These are phyloP conservation scores for Muscicapa comitata DNA, from an alignment of 2,797 vertebrate genomes.

Conservation along the genomic window DNA sequence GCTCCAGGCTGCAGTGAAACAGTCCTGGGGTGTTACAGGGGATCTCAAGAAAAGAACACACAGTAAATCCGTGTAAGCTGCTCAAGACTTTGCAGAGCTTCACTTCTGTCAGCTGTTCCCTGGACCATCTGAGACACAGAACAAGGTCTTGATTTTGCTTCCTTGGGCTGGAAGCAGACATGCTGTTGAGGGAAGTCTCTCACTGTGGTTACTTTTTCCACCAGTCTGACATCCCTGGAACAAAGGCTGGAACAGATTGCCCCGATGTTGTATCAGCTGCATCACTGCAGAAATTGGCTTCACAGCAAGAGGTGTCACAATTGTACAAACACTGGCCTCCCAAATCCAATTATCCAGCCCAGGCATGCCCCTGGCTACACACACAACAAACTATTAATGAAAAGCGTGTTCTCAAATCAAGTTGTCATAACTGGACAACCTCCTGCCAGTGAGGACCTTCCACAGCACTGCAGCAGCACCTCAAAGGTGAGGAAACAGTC, in stretches of 20 bases:
- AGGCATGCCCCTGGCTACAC: neutral
- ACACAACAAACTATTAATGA: neutral
- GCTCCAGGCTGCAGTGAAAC: neutral
- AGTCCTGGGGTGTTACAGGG: neutral
- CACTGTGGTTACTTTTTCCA: neutral
- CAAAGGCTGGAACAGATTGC: neutral
- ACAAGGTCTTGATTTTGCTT: neutral
- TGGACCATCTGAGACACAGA: neutral
- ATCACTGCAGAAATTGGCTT: neutral
- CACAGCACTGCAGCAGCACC: fast-evolving
- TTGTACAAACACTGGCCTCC: neutral
- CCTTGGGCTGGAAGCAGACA: neutral
- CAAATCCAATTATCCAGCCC: neutral
- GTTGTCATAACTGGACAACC: neutral
- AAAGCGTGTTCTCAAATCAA: neutral
- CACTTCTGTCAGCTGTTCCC: neutral
- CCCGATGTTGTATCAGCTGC: neutral
- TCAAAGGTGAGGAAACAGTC: neutral
- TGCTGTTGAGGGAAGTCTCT: neutral
- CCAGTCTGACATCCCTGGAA: neutral
- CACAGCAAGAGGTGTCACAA: neutral
- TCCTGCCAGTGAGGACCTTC: neutral
- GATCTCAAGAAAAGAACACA: neutral
- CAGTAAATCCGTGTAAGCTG: neutral
- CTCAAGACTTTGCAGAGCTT: neutral